Base-by-base conservation (phyloP, 2,797 vertebrate genomes). In the Phataginus tetradactyla region DNA sequence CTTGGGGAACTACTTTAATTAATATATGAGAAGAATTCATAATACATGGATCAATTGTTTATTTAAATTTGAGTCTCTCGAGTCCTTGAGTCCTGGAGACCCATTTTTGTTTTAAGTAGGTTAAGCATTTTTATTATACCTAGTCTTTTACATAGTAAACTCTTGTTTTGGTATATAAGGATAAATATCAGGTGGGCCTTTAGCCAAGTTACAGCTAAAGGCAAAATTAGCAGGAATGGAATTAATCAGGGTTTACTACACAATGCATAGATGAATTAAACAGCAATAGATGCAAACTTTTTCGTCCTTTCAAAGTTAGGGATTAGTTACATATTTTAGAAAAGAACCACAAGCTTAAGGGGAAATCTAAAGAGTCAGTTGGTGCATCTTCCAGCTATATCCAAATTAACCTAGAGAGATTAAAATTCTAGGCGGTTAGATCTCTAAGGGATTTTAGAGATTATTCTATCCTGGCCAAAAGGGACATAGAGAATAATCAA, bases 41-140 rank as follows among this genome's bases (percentile, higher is more conserved):
- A 91, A 89, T 90, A 74, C 57, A 21, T 88, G 45, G 79, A 96
- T 96, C 96, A 96, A 80, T 94, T 95, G 91, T 90, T 90, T 87
- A 96, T 91, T 96, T 96, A 94, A 95, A 96, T 86, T 91, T 89
- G 61, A 94, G 88, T 75, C 96, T 93, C 97, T 84, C 42, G 75
- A 94, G 78, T 96, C 71, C 85, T 91, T 83, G 77, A 96, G 86
- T 75, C 86, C 93, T 86, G 92, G 64, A 97, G 93, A 91, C 83
- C 94, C 72, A 61, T 95, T 97, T 97, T 91, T 80, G 15, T 81
- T 83, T 87, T 97, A 96, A 97, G 74, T 95, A 95, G 89, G 84
- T 69, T 97, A 95, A 92, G 66, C 79, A 59, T 93, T 84, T 88
- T 95, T 94, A 95, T 95, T 97, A 86, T 84, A 77, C 68, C 34